Evolutionary conservation across 2,888 invertebrate genomes (phyloP), one percentile per base, ranked within the genome.

Genomic region (Calliscelio sp.): DNA sequence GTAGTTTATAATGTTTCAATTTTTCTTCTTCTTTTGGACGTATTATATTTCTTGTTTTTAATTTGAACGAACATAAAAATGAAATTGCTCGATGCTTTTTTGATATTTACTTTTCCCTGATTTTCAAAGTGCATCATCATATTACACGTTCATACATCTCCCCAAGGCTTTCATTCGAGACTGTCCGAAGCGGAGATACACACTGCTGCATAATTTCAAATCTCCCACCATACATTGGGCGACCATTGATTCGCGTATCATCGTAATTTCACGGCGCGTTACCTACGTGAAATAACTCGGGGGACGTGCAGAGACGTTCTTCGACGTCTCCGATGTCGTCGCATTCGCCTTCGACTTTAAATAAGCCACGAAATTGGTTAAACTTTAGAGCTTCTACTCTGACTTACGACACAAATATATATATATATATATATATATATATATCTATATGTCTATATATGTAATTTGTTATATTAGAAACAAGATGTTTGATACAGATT

Each of bases 231-330:
- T 83, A 83, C 84, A 86, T 87, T 86, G 87, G 80, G 88, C 89
- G 89, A 90, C 91, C 92, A 91, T 93, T 92, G 92, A 93, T 92
- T 93, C 91, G 92, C 92, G 92, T 91, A 92, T 92, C 92, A 92
- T 92, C 92, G 92, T 93, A 93, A 93, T 93, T 93, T 93, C 93
- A 93, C 92, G 93, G 92, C 91, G 92, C 93, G 93, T 93, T 93
- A 92, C 92, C 91, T 92, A 92, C 90, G 91, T 92, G 92, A 93
- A 92, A 92, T 92, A 92, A 92, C 92, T 92, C 91, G 90, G 87
- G 92, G 92, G 92, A 91, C 89, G 87, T 84, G 84, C 89, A 84
- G 75, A 84, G 83, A 80, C 85, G 81, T 82, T 85, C 83, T 66
- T 79, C 81, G 74, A 80, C 77, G 77, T 74, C 81, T 84, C 80